Base-by-base conservation (phyloP, 2,113 vertebrate species). In the Nannobrachium achirus region DNA sequence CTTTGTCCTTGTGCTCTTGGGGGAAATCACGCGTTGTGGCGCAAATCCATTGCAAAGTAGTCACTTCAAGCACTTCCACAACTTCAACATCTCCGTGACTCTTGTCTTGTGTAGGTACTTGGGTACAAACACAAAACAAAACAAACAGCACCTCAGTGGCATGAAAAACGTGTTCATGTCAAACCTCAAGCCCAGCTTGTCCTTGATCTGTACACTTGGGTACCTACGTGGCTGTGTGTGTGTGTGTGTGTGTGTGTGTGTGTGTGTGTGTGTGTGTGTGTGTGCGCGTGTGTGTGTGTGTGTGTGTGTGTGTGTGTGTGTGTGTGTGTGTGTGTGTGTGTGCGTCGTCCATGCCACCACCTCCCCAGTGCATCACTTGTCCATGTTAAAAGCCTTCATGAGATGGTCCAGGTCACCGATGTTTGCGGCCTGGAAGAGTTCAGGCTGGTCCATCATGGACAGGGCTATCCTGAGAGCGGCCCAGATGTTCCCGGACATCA, bases 401-500 rank as follows among this genome's bases (percentile, higher is more conserved):
- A 99, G 95, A 63, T 96, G 93, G 85, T 99, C 97, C 87, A 99
- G 87, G 85, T 99, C 97, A 1, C 98, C 97, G 1, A 98, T 94
- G 10, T 98, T 98, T 70, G 98, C 96, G 2, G 98, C 98, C 89
- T 99, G 98, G 79, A 97, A 98, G 76, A 99, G 95, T 89, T 99
- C 97, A 0, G 97, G 97, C 71, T 98, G 95, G 89, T 98, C 96
- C 95, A 99, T 95, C 94, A 98, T 96, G 66, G 97, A 99, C 20
- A 99, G 90, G 14, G 98, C 96, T 69, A 99, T 98, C 81, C 96
- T 93, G 81, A 99, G 92, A 33, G 98, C 98, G 7, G 97, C 93
- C 98, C 98, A 99, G 83, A 99, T 99, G 84, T 97, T 99, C 74
- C 97, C 98, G 48, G 97, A 99, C 81, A 97, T 95, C 46, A 95